Percentiles rank a stretch among this genome's conserved stretches.
These are phyloP conservation scores for Pseudomugil tenellus DNA, from an alignment of 2,797 vertebrate genomes.

Conservation along the genomic window DNA sequence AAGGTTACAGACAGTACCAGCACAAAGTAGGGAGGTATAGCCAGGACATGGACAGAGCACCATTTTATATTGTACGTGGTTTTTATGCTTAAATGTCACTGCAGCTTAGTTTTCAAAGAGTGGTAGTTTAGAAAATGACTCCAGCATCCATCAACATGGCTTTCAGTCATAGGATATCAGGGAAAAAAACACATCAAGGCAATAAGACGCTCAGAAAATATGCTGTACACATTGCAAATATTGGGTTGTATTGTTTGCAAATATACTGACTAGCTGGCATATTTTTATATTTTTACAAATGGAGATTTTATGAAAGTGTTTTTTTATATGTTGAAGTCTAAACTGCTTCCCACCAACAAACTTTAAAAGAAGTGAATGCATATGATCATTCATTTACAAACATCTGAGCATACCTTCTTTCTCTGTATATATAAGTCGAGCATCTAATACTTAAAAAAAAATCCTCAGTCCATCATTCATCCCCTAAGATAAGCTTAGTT, in stretches of 20 bases:
- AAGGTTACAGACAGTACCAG: neutral
- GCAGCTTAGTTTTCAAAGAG: slow-evolving; percentile 18
- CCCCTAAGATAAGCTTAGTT: slow-evolving; percentile 27
- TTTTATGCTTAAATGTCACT: slow-evolving; percentile 23
- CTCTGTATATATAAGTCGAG: slow-evolving; percentile 12
- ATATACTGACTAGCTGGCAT: too few species aligned
- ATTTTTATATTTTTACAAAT: slow-evolving; percentile 6
- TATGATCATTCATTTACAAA: slow-evolving; percentile 3
- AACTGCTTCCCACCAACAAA: slow-evolving; percentile 16
- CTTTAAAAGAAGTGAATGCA: neutral
- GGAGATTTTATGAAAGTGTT: too few species aligned
- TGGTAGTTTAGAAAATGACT: slow-evolving; percentile 38
- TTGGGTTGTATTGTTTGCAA: too few species aligned
- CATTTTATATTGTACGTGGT: slow-evolving; percentile 8
- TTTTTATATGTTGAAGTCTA: slow-evolving; percentile 15
- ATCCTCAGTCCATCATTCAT: slow-evolving; percentile 17
- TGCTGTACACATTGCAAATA: slow-evolving; percentile 6
- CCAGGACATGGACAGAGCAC: neutral
- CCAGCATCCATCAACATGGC: slow-evolving; percentile 3
- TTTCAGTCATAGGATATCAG: slow-evolving; percentile 12
- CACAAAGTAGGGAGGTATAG: too few species aligned
- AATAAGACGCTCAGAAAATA: slow-evolving; percentile 13
- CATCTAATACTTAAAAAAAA: slow-evolving; percentile 30
- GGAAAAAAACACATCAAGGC: slow-evolving; percentile 12
- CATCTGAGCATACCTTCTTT: neutral